Base-by-base conservation (phyloP, 1,140 invertebrate genomes). In the Spodoptera litura region DNA sequence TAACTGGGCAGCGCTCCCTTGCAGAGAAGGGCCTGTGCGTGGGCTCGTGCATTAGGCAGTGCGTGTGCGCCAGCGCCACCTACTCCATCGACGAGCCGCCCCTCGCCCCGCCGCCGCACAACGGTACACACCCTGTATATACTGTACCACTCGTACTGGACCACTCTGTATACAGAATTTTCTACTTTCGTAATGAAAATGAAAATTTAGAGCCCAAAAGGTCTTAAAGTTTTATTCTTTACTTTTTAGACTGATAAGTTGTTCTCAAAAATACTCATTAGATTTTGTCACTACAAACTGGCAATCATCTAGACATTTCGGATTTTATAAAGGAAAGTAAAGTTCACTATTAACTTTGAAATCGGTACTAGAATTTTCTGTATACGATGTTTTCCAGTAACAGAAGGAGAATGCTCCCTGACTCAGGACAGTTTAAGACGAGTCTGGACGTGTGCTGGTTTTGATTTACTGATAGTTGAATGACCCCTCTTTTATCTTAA, bases 11-110 rank as follows among this genome's bases (percentile, higher is more conserved):
- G 62, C 61, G n/a, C 13, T 66, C 38, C n/a, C 62, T 77, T 77
- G 80, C 91, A 93, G 92, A 91, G 55, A 91, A 89, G 86, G 88
- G 91, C 83, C 87, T 92, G 84, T 94, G 94, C 88, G 88, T 94
- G 81, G 92, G 92, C 86, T 90, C 92, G 85, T 95, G 94, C 89
- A 94, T 95, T 79, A 91, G 86, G 79, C 93, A 92, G 82, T 95
- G 94, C 87, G 93, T 91, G 83, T 92, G 93, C 81, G 81, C 88
- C 13, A 88, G 91, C 31, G 90, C 87, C 79, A 90, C 93, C 68
- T 88, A 91, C 89, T 92, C 91, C 82, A 85, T 93, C 76, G 91
- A 92, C 81, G 89, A 93, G 85, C 90, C 91, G 81, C 88, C 89
- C 88, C 38, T 44, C 88, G 59, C 61, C 84, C 90, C 75, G 81